Evolutionary conservation across 2,797 vertebrate genomes (phyloP), one percentile per base, ranked within the genome.

Genomic region (Anguilla marmorata): DNA sequence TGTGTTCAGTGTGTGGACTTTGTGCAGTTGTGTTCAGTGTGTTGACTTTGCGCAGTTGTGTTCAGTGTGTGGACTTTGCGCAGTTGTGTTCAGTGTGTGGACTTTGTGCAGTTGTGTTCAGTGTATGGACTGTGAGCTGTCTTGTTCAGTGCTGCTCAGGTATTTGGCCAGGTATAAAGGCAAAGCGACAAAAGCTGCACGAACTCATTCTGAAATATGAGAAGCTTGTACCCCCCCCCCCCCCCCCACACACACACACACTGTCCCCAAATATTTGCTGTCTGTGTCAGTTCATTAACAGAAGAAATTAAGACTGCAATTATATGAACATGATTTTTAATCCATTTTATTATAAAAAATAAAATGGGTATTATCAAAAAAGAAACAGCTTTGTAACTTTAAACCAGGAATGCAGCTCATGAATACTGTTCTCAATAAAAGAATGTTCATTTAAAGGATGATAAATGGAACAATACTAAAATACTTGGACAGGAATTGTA

Each of bases 201-300:
- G 6, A 80, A 84, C 76, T 76, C 30, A 86, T 80, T 80, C n/a
- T 86, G 85, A 86, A 89, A 85, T 33, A 87, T 76, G 21, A 45
- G 76, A 88, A 76, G 21, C 85, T 54, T 41, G 50, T 66, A 84
- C 33, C 24, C 30, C 41, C 30, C 72, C 30, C 7, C 5, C 4
- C 41, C 21, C 41, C 2, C 3, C 41, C 37, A 37, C 37, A 45
- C 41, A 45, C 41, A 45, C 41, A 45, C 41, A 45, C 41, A 5
- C 76, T 14, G 9, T 41, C 41, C 37, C 41, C 21, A 80, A 80
- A 41, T 45, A 80, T 45, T 9, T 11, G 69, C 30, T 33, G 8
- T 21, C 37, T 69, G 60, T 84, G 74, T 89, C 56, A 84, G 72
- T 69, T 54, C 82, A 63, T 14, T 84, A 52, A 54, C 41, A 27